phyloP scores from a whole-genome alignment of 1,140 invertebrate genomes.

The Drosophila albomicans region DNA sequence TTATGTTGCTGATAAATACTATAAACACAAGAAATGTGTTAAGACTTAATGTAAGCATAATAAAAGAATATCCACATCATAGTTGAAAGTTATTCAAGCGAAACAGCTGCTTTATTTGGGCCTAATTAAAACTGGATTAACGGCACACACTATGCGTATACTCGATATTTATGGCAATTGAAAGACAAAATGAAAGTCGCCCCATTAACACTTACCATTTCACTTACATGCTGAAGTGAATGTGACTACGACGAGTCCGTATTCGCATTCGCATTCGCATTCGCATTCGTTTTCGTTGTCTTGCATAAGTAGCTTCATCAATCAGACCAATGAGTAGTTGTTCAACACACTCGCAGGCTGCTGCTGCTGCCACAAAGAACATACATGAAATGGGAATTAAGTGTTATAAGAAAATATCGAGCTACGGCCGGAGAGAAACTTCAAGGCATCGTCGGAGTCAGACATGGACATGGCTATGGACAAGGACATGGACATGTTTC shows the following conservation, averaged over 20 bases:
- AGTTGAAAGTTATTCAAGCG: neutral
- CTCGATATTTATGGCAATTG: conserved; percentile 24
- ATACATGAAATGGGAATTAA: conserved; percentile 51
- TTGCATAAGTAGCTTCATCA: conserved; percentile 58
- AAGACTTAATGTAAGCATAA: neutral
- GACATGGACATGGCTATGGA: conserved; percentile 27
- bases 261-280: neutral
- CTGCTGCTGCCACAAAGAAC: conserved; percentile 27
- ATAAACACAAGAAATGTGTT: neutral
- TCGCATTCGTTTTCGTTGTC: neutral
- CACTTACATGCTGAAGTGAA: conserved; percentile 25
- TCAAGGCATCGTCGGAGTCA: neutral
- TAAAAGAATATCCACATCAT: neutral
- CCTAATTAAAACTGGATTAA: neutral
- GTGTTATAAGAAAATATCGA: conserved; percentile 52
- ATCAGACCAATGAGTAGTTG: conserved; percentile 68
- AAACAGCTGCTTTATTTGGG: neutral
- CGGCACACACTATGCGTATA: no score
- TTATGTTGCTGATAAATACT: no score
- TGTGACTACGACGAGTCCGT: neutral
- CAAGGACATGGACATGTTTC: conserved; percentile 35
- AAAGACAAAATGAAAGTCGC: conserved; percentile 30
- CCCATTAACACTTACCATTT: conserved; percentile 50
- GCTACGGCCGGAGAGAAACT: neutral
- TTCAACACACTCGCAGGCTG: conserved; percentile 31